Conservation (phyloP, 2,888 invertebrate species). For the Seira sanloemensis region DNA sequence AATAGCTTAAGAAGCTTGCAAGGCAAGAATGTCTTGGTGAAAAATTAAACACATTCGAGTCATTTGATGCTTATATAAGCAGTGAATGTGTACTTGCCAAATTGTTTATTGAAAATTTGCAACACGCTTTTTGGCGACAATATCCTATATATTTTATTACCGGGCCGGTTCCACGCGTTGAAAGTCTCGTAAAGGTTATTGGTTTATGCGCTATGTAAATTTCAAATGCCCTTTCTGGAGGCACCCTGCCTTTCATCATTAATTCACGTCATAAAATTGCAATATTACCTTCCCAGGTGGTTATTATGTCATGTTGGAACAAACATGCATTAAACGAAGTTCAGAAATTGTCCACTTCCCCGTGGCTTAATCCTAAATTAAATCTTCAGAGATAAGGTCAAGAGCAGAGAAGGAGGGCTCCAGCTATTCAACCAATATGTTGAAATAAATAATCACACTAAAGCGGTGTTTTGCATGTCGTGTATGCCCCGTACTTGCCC, state of each 20-base stretch:
- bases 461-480: slow-evolving; percentile 47
- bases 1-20: no score
- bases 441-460: slow-evolving; percentile 59
- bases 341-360: slow-evolving; percentile 20
- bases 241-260: slow-evolving; percentile 14
- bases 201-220: not conserved
- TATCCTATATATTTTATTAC: no score
- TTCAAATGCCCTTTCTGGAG: not conserved
- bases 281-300: slow-evolving; percentile 37
- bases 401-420: slow-evolving; percentile 23
- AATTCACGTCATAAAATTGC: slow-evolving; percentile 50
- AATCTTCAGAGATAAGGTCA: slow-evolving; percentile 55
- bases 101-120: no score
- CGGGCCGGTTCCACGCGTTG: no score
- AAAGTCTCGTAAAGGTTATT: no score
- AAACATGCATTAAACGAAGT: slow-evolving; percentile 38
- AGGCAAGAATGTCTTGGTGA: no score
- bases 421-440: slow-evolving; percentile 50
- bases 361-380: slow-evolving; percentile 36
- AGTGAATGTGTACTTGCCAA: no score
- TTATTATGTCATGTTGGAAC: slow-evolving; percentile 32
- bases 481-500: not conserved
- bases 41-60: no score
- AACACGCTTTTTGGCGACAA: no score
- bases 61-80: no score